These are phyloP conservation scores for Lutjanus argentimaculatus DNA, from an alignment of 2,797 vertebrate genomes.

Conservation along the genomic window DNA sequence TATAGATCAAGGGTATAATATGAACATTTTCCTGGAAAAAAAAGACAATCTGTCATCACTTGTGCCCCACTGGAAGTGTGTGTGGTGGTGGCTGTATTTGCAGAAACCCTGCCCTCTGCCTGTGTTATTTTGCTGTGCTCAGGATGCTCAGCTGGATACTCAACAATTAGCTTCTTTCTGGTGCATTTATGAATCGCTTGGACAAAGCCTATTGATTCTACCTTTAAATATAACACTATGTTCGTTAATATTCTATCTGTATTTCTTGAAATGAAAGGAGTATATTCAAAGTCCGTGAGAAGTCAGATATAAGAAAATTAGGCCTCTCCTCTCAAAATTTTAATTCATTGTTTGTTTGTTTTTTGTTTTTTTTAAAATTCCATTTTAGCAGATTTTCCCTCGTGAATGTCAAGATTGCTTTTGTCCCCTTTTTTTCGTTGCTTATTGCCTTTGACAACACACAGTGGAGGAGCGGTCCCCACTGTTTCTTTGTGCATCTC, in stretches of 20 bases:
- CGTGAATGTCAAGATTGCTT: slow-evolving; percentile 18
- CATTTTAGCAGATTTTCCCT: neutral
- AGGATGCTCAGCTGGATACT: no score
- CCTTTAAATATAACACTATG: no score
- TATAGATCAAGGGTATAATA: neutral
- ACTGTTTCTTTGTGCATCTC: slow-evolving; percentile 54
- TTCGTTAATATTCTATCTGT: no score
- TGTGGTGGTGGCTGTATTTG: no score
- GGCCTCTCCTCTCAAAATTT: neutral
- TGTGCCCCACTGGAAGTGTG: no score
- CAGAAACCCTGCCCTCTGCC: no score
- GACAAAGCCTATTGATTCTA: no score
- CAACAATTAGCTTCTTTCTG: no score
- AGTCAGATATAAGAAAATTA: neutral
- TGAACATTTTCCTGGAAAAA: neutral
- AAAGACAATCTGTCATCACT: neutral
- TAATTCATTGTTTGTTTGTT: slow-evolving; percentile 1
- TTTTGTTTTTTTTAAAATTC: neutral
- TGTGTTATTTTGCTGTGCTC: no score
- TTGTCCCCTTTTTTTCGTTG: neutral
- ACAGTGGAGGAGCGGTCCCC: slow-evolving; percentile 35
- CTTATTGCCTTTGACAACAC: slow-evolving; percentile 26
- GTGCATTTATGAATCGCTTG: no score
- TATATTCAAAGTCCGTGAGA: neutral
- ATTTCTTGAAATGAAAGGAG: neutral